Base-by-base conservation (phyloP, 2,888 invertebrate species). In the Labia minor region DNA sequence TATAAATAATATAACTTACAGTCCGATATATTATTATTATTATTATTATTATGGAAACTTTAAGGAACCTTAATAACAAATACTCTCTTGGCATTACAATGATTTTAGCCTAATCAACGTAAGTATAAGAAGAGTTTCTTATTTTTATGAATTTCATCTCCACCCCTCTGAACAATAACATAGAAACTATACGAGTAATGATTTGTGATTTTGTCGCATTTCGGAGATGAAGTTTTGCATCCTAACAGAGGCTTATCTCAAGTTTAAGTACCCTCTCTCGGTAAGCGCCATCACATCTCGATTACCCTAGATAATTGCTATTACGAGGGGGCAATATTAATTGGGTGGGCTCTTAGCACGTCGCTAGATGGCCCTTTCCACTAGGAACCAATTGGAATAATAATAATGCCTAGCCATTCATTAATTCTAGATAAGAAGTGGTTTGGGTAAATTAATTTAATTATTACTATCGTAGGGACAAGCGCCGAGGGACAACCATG, bases 191-290 rank as follows among this genome's bases (percentile, higher is more conserved):
- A 26, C 8, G 26, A 26, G 26, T 26, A 26, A 26, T 26, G 26
- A 26, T 26, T 26, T 26, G 26, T 26, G 26, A 26, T 26, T 26
- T 26, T 26, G 26, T 26, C 26, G 26, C 26, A 26, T 26, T 26
- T 26, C 26, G 26, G 26, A 11, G 49, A 49, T 49, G 49, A 16
- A 49, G 49, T 49, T 49, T 49, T 16, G 49, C 49, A 49, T 49
- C 49, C 49, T 49, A 49, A 49, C 49, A 49, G 49, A 49, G 49
- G 49, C 49, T 49, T 49, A 49, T 49, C 49, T 49, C 49, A 49
- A 49, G 49, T 49, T 49, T 49, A n/a, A 49, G 49, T 49, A 16
- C 49, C 16, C 49, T 49, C 49, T 49, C 49, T 49, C 49, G 3
- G 49, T 49, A 16, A 49, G 49, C 49, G 49, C 49, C 49, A 49